Evolutionary conservation across 2,888 invertebrate genomes (phyloP), one percentile per base, ranked within the genome.

Genomic region (Apomyelois bistriatella): DNA sequence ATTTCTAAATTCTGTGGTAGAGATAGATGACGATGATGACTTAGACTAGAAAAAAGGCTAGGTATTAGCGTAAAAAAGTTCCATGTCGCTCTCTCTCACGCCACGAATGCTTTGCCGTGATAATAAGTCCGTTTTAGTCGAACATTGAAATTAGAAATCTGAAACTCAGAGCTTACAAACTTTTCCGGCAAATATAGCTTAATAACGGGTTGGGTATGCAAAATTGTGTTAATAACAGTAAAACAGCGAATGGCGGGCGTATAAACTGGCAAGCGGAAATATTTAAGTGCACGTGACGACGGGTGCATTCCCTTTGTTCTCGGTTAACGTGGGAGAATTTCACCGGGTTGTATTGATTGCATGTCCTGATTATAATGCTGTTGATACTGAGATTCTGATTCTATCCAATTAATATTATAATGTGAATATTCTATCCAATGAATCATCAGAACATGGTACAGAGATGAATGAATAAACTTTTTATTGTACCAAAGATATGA

Each of bases 221-320:
- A 71, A 78, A 77, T 76, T 76, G 75, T 69, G 72, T 75, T 70
- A 66, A 71, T 69, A 69, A 69, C 72, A 68, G 74, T 81, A 74
- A 79, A 74, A 58, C 59, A 48, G 53, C 17, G 37, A 49, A 52
- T 52, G 13, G 54, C n/a, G 22, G 22, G n/a, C 22, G 48, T 49
- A 43, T 43, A 49, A 37, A 43, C 40, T 72, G 68, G 71, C 70
- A 70, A 72, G 68, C 75, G 79, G 80, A 79, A 79, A 79, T 79
- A 81, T 79, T 77, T 74, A 71, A 76, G 71, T 73, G 71, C 70
- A 73, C 65, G 70, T 70, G 68, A 69, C 73, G 65, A 68, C 65
- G 69, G 72, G 72, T 69, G 67, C 70, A 64, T 60, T 70, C 66
- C 73, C 72, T 70, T 77, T 77, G 78, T 81, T 79, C 64, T 55